phyloP scores from a whole-genome alignment of 2,113 vertebrate genomes.

The Cephalopholis sonnerati region DNA sequence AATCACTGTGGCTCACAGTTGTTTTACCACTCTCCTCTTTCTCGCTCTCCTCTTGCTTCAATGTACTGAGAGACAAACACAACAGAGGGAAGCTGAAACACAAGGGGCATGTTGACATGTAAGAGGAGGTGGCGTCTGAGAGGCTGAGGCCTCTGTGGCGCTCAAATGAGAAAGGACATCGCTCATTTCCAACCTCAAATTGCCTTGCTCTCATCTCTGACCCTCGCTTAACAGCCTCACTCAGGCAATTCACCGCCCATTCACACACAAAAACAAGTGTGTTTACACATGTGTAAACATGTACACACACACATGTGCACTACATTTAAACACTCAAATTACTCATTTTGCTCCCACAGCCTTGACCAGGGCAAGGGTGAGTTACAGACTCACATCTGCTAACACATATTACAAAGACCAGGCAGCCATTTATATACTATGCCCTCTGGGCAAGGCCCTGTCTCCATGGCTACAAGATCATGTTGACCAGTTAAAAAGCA shows the following conservation, averaged over 20 bases:
- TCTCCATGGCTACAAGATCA: conserved; percentile 73
- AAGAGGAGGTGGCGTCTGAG: conserved; percentile 69
- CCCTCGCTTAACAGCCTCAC: conserved; percentile 82
- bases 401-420: conserved; percentile 52
- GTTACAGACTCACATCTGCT: conserved; percentile 48
- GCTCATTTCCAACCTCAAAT: conserved; percentile 88
- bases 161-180: conserved; percentile 86
- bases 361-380: conserved; percentile 2
- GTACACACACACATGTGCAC: background rate
- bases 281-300: conserved; percentile 56
- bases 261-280: conserved; percentile 49
- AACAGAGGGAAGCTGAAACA: conserved; percentile 31
- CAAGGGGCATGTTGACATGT: conserved; percentile 62
- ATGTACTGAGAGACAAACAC: conserved; percentile 47
- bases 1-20: conserved; percentile 49
- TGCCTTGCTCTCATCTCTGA: conserved; percentile 87
- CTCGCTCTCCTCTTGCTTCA: background rate
- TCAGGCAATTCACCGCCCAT: conserved; percentile 53
- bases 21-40: conserved; percentile 23
- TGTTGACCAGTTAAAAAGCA: conserved; percentile 68
- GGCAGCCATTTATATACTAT: conserved; percentile 53
- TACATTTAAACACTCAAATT: conserved; percentile 14
- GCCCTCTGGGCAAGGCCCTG: conserved; percentile 51
- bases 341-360: conserved; percentile 2
- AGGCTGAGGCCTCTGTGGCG: conserved; percentile 62